Percentiles rank a stretch among this genome's conserved stretches.
phyloP scores from a whole-genome alignment of 2,113 vertebrate species.

The Numenius arquata region DNA sequence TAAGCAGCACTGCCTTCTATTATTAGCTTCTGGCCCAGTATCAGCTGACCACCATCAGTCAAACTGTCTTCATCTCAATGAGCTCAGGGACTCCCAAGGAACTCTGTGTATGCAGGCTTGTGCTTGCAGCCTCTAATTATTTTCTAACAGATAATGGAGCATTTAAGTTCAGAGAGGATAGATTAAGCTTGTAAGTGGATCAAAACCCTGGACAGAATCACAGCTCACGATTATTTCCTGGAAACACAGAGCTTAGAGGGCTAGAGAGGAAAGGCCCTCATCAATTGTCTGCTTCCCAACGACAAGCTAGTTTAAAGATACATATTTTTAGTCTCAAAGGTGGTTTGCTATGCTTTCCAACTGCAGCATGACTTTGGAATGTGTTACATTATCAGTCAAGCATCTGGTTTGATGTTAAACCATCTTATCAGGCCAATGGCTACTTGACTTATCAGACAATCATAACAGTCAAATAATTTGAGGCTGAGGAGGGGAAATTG shows the following conservation, averaged over 20 bases:
- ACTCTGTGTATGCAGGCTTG: conserved; percentile 53
- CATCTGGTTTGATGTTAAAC: background rate
- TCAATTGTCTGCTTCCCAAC: background rate
- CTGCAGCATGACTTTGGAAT: background rate
- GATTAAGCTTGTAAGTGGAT: conserved; percentile 68
- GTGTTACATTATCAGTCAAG: background rate
- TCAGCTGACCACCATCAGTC: conserved; percentile 72
- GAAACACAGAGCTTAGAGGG: background rate
- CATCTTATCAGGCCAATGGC: background rate
- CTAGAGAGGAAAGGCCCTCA: background rate
- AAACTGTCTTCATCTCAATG: conserved; percentile 69
- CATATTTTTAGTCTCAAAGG: background rate
- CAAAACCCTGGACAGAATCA: conserved; percentile 53
- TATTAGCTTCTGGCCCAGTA: conserved; percentile 70
- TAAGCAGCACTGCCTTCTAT: conserved; percentile 71
- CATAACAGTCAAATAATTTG: background rate
- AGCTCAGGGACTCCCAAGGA: conserved; percentile 73
- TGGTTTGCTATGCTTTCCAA: background rate
- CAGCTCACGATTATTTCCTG: background rate
- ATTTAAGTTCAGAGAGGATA: conserved; percentile 67
- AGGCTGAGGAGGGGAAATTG: background rate
- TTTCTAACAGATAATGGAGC: conserved; percentile 74
- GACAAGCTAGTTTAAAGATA: background rate
- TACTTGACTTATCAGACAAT: background rate
- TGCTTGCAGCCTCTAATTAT: conserved; percentile 76